Conservation (phyloP, 2,797 vertebrate genomes). For the Siniperca obscura region DNA sequence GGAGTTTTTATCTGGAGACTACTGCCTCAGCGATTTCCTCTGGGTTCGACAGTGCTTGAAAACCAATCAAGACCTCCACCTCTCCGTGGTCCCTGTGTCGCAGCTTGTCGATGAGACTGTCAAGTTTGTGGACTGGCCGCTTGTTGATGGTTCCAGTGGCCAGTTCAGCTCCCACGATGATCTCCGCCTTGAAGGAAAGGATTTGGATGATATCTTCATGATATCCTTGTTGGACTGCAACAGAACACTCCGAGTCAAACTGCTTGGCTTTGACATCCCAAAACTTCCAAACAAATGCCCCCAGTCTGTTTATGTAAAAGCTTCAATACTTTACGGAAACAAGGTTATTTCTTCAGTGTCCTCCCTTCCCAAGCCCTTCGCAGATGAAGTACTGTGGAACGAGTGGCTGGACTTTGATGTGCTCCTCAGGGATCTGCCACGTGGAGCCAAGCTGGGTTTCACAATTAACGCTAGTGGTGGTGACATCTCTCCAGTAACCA, state of each 20-base stretch:
- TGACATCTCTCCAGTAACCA: slow-evolving; percentile 59
- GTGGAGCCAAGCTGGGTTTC: slow-evolving; percentile 84
- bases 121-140: slow-evolving; percentile 76
- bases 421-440: slow-evolving; percentile 82
- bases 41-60: slow-evolving; percentile 86
- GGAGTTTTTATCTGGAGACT: slow-evolving; percentile 82
- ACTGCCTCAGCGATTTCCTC: slow-evolving; percentile 76
- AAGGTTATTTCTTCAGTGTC: slow-evolving; percentile 80
- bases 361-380: slow-evolving; percentile 76
- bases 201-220: slow-evolving; percentile 84
- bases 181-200: slow-evolving; percentile 77
- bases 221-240: slow-evolving; percentile 88
- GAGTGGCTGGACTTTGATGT: slow-evolving; percentile 86
- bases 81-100: slow-evolving; percentile 77
- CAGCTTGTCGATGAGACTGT: slow-evolving; percentile 74
- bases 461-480: slow-evolving; percentile 72
- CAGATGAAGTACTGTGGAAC: slow-evolving; percentile 88
- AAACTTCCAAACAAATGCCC: slow-evolving; percentile 77
- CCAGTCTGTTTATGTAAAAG: slow-evolving; percentile 80
- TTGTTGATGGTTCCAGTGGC: slow-evolving; percentile 84
- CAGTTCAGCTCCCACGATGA: slow-evolving; percentile 83
- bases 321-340: slow-evolving; percentile 82
- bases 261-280: slow-evolving; percentile 86
- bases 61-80: slow-evolving; percentile 77
- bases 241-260: slow-evolving; percentile 84